These are phyloP conservation scores for Hydropsyche betteni DNA, from an alignment of 2,888 invertebrate genomes.

Conservation along the genomic window DNA sequence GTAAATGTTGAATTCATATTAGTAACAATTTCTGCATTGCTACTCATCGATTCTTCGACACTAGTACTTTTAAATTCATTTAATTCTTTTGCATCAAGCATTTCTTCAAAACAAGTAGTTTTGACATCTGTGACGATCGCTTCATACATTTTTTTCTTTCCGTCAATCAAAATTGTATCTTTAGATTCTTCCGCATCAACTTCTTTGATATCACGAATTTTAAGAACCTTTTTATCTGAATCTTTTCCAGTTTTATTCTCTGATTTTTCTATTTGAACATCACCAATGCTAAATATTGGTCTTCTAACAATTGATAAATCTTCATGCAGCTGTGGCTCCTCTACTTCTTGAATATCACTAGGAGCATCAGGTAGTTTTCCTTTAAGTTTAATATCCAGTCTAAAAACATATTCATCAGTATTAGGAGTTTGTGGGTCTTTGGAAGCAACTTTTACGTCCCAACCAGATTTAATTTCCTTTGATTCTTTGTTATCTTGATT, in stretches of 20 bases:
- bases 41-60: slow-evolving; percentile 1
- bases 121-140: neutral
- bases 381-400: slow-evolving; percentile 48
- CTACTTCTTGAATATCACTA: neutral
- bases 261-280: slow-evolving; percentile 34
- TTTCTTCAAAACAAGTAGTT: neutral
- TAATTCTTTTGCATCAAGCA: neutral
- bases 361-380: slow-evolving; percentile 39
- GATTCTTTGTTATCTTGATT: slow-evolving; percentile 13
- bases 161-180: neutral
- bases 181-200: neutral
- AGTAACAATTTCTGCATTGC: neutral
- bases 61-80: neutral
- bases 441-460: slow-evolving; percentile 19
- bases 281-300: slow-evolving; percentile 44
- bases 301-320: slow-evolving; percentile 48
- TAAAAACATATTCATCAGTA: slow-evolving; percentile 50
- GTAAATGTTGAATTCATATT: slow-evolving; percentile 8
- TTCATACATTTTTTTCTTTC: slow-evolving; percentile 2
- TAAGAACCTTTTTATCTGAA: neutral
- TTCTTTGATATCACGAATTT: neutral
- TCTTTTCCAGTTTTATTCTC: slow-evolving; percentile 12
- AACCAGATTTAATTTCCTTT: neutral
- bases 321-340: slow-evolving; percentile 44
- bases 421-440: slow-evolving; percentile 48